Evolutionary conservation across 2,797 vertebrate genomes (phyloP).

Genomic region (Dromococcyx pavoninus): DNA sequence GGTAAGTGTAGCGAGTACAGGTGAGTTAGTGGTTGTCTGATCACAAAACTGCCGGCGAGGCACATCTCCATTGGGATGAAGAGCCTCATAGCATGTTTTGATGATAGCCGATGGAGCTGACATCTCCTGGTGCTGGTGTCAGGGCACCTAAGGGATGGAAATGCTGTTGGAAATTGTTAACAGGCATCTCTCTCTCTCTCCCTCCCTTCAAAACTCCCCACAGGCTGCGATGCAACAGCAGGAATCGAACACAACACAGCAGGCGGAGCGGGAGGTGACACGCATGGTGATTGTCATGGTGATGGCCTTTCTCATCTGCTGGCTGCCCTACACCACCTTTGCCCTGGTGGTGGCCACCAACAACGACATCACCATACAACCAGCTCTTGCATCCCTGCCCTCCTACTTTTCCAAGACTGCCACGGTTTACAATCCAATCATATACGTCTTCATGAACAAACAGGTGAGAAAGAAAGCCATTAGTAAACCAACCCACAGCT

Average conservation of each 20-base stretch:
- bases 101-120: neutral
- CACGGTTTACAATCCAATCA: constrained; percentile 68
- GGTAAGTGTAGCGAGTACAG: neutral
- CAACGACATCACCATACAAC: constrained; percentile 55
- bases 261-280: constrained; percentile 55
- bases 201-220: accelerated
- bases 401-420: constrained; percentile 73
- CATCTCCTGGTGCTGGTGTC: neutral
- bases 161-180: neutral
- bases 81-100: neutral
- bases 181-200: accelerated
- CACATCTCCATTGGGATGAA: accelerated
- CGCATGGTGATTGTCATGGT: constrained; percentile 71
- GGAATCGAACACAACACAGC: constrained; percentile 50
- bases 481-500: accelerated
- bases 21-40: accelerated
- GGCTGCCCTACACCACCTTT: constrained; percentile 70
- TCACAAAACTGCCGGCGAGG: neutral
- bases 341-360: constrained; percentile 63
- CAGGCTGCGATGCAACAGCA: constrained; percentile 53
- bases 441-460: constrained; percentile 75
- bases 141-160: neutral
- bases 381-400: constrained; percentile 60
- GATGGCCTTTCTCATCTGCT: constrained; percentile 69
- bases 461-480: constrained; percentile 33